Evolutionary conservation across 2,113 vertebrate species (phyloP), one percentile per base, ranked within the genome.

Genomic region (Alexandromys fortis): DNA sequence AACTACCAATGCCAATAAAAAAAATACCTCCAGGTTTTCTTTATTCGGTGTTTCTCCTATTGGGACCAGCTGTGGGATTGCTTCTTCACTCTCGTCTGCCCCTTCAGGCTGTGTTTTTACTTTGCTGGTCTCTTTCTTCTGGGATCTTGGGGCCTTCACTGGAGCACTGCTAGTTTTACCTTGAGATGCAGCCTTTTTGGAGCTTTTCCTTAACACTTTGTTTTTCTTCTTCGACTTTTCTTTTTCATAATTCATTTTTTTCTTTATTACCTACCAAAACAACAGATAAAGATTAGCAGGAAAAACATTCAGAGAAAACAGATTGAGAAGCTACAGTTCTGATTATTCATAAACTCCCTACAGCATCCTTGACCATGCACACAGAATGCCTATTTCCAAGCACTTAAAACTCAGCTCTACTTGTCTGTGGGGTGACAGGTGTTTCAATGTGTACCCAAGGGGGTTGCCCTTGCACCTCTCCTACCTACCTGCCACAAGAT

Each of bases 61-160:
- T 12, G 97, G 96, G 6, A 98, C 94, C 38, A 97, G 86, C 0
- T 91, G 38, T 49, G 97, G 96, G 45, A 98, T 97, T 77, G 97
- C 89, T 1, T 97, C 97, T 24, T 96, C 95, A 0, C 88, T 82
- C 11, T 89, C 61, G 0, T 77, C 47, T 7, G 68, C 63, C 33
- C n/a, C 77, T 82, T 89, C 75, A 0, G 2, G 0, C 1, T 12
- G 68, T 49, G 87, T 6, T 47, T 89, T 94, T 1, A 14, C 68
- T 55, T 11, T 42, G 7, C 47, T 0, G 0, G 38, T 55, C 67
- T 38, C 63, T 47, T 77, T 63, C 61, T 94, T 87, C 73, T 12
- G 82, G 35, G 82, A 17, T 1, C 6, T 35, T 3, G 88, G 38
- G 61, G 2, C 21, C 38, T 91, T n/a, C 2, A 1, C 45, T 0